phyloP scores from a whole-genome alignment of 2,888 invertebrate genomes.

The Ryuthela nishihirai region DNA sequence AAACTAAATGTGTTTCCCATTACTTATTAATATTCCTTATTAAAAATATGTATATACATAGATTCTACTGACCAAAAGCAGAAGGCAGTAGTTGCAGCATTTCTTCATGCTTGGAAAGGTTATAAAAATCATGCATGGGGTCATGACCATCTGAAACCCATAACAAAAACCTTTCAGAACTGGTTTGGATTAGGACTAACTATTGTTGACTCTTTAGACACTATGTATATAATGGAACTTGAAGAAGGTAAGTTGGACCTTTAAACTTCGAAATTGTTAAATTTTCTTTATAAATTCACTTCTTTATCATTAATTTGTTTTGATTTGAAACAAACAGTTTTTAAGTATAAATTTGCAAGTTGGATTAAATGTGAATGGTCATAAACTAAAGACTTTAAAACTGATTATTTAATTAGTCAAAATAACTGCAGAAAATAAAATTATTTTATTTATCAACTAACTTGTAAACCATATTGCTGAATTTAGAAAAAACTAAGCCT shows the following conservation, averaged over 20 bases:
- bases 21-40: neutral
- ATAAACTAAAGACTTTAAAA: too few relatives aligned
- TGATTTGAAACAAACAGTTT: too few relatives aligned
- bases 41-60: slow-evolving; percentile 1
- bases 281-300: too few relatives aligned
- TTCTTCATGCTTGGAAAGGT: slow-evolving; percentile 89
- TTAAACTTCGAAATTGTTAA: neutral
- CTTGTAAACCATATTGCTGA: too few relatives aligned
- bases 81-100: slow-evolving; percentile 78
- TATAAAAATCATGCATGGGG: slow-evolving; percentile 96
- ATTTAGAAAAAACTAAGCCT: too few relatives aligned
- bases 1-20: neutral
- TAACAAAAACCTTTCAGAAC: slow-evolving; percentile 75
- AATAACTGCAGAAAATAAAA: too few relatives aligned
- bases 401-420: too few relatives aligned
- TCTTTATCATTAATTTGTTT: too few relatives aligned
- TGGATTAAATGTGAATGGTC: too few relatives aligned
- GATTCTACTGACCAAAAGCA: slow-evolving; percentile 65
- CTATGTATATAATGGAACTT: slow-evolving; percentile 92
- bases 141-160: slow-evolving; percentile 89
- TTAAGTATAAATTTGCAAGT: too few relatives aligned
- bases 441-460: too few relatives aligned
- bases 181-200: slow-evolving; percentile 98
- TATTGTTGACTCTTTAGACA: slow-evolving; percentile 91
- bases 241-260: slow-evolving; percentile 64